Conservation (phyloP, 2,888 invertebrate genomes). For the Microdon myrmicae region DNA sequence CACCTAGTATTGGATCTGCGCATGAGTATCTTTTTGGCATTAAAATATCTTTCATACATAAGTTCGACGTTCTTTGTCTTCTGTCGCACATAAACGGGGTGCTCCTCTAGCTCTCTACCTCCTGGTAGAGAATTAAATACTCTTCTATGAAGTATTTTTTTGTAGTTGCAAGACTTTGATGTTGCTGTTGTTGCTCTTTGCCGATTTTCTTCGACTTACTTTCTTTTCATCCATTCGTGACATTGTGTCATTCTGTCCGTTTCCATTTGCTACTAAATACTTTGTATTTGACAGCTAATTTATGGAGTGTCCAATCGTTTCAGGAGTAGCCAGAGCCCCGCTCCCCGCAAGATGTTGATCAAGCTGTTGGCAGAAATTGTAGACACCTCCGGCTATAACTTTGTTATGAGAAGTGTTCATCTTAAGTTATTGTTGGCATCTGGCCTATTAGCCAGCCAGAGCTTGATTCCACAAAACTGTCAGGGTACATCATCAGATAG, state of each 20-base stretch:
- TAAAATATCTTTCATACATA: constrained; percentile 24
- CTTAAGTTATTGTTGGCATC: too few relatives aligned
- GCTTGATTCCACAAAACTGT: too few relatives aligned
- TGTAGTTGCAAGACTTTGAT: constrained; percentile 2
- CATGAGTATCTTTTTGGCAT: constrained; percentile 39
- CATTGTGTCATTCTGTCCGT: constrained; percentile 30
- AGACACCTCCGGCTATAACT: too few relatives aligned
- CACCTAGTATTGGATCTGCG: constrained; percentile 17
- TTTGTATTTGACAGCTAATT: constrained; percentile 60
- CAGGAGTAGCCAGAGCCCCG: too few relatives aligned
- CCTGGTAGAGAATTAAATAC: constrained; percentile 45
- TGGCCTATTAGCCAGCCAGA: too few relatives aligned
- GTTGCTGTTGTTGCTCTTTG: constrained; percentile 14
- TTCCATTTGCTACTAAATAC: constrained; percentile 56
- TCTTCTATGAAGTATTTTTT: constrained; percentile 12
- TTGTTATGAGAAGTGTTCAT: too few relatives aligned
- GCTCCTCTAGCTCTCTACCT: constrained; percentile 29
- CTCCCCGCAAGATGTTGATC: too few relatives aligned
- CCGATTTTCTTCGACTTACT: constrained; percentile 7
- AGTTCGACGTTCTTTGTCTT: background rate
- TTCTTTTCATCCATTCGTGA: constrained; percentile 5
- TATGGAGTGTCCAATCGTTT: constrained; percentile 61
- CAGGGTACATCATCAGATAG: too few relatives aligned
- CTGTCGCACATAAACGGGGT: constrained; percentile 1
- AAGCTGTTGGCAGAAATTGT: too few relatives aligned